These are phyloP conservation scores for Eupithecia subumbrata DNA, from an alignment of 2,888 invertebrate genomes.

Conservation along the genomic window DNA sequence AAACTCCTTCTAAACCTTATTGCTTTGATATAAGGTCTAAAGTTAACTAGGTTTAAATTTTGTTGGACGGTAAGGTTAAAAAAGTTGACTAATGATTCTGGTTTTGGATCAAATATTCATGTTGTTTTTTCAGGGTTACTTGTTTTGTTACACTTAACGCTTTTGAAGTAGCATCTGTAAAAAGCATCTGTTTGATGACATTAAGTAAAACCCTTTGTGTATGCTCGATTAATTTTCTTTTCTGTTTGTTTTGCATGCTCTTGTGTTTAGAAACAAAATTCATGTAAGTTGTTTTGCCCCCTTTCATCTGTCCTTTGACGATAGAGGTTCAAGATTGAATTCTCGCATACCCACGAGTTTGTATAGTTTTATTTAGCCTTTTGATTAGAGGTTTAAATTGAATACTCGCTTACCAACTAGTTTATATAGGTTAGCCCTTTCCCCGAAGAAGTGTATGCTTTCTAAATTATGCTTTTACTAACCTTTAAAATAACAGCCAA, in stretches of 20 bases:
- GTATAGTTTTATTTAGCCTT: background rate
- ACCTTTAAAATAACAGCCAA: constrained; percentile 1
- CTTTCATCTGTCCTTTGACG: background rate
- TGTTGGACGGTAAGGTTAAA: constrained; percentile 56
- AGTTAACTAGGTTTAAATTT: constrained; percentile 32
- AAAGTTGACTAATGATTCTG: constrained; percentile 83
- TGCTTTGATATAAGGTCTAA: constrained; percentile 47
- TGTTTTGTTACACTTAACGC: constrained; percentile 82
- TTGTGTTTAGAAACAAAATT: constrained; percentile 12
- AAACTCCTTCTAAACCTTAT: background rate
- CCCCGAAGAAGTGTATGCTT: background rate
- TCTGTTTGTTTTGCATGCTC: constrained; percentile 39
- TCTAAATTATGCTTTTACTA: background rate
- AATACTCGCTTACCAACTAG: background rate
- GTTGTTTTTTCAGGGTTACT: constrained; percentile 68
- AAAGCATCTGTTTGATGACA: constrained; percentile 78
- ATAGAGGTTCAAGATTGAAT: background rate
- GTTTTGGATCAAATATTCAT: constrained; percentile 82
- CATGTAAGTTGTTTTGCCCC: constrained; percentile 10
- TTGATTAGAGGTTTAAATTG: background rate
- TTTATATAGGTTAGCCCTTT: background rate
- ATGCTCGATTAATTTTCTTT: constrained; percentile 54
- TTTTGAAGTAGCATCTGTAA: constrained; percentile 57
- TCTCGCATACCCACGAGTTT: background rate
- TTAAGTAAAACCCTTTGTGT: constrained; percentile 62